Evolutionary conservation across 2,113 vertebrate species (phyloP), one percentile per base, ranked within the genome.

Genomic region (Thalassoma bifasciatum): DNA sequence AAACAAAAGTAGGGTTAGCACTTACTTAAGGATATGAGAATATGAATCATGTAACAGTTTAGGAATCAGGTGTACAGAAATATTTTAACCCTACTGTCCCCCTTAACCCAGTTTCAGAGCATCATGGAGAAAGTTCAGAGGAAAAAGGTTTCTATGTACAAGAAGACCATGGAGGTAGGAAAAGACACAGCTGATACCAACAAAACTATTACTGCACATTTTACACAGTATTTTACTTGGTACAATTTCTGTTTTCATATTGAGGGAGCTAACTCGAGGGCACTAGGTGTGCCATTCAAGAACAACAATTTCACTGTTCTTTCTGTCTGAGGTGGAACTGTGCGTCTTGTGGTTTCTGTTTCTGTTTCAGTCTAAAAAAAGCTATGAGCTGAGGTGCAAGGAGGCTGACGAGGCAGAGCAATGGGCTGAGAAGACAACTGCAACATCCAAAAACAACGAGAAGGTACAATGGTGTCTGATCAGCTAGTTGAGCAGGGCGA

Each of bases 61-160:
- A 3, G 12, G 30, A 30, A 30, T 30, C 6, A 30, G 30, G 30
- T 16, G 38, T 40, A n/a, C 13, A 49, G n/a, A 8, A n/a, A 49
- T 10, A 17, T 49, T 49, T 30, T 14, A 23, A 56, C 19, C 8
- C 9, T 65, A 38, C 8, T 83, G 1, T 83, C 62, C 77, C 22
- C 22, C 6, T 30, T 16, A 37, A 70, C 22, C 19, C 82, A 99
- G 97, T 97, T 96, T 0, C 96, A 98, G 88, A 93, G 90, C 24
- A 94, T 95, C 51, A 97, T 99, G 96, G 97, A 98, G 36, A 95
- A 95, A 0, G 83, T 95, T 44, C 97, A 98, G 12, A 99, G 96
- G 93, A 95, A 70, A 89, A 99, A 98, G 57, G 69, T 95, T 69
- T 91, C 93, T 0, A 83, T 95, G 14, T 96, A 95, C 65, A 98